Evolutionary conservation across 2,113 vertebrate species (phyloP), one percentile per base, ranked within the genome.

Genomic region (Panthera tigris): DNA sequence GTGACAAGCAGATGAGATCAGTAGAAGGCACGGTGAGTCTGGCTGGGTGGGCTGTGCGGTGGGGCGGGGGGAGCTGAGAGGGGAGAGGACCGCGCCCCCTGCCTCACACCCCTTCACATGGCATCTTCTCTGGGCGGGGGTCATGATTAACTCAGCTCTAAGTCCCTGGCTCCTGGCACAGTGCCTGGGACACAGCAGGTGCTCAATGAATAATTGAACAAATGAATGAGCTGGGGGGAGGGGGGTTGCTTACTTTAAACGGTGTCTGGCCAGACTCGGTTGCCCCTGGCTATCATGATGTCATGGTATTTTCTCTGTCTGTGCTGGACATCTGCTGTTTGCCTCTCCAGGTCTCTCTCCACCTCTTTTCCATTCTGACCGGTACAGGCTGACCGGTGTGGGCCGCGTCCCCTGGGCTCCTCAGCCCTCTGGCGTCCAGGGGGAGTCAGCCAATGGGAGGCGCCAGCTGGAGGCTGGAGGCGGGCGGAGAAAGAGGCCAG

Each of bases 311-410:
- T 69, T 84, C 92, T 69, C 74, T 25, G 23, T 81, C 48, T 25
- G n/a, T 93, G 85, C 74, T 52, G 71, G 71, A 16, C 90, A 85
- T 57, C 82, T 71, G 48, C 71, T 0, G 0, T 52, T 18, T 5
- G 25, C n/a, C 71, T n/a, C 50, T 15, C 25, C 45, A 7, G 31
- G 9, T 36, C 52, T 23, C 50, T 8, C n/a, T n/a, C n/a, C n/a
- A 9, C 6, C 23, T 41, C n/a, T 23, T 80, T 18, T 48, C 57
- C 31, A 0, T 16, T 45, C 73, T 10, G 74, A 18, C 31, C 39
- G 2, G 0, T 0, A 5, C 3, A 1, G 50, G 41, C 27, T 14
- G 86, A 8, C 41, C 55, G 4, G 18, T 0, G 68, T 5, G 45
- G 65, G 61, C 86, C 36, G 7, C 29, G 1, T 2, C n/a, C 33